Evolutionary conservation across 2,888 invertebrate species (phyloP), one percentile per base, ranked within the genome.

Genomic region (Drosophila mercatorum): DNA sequence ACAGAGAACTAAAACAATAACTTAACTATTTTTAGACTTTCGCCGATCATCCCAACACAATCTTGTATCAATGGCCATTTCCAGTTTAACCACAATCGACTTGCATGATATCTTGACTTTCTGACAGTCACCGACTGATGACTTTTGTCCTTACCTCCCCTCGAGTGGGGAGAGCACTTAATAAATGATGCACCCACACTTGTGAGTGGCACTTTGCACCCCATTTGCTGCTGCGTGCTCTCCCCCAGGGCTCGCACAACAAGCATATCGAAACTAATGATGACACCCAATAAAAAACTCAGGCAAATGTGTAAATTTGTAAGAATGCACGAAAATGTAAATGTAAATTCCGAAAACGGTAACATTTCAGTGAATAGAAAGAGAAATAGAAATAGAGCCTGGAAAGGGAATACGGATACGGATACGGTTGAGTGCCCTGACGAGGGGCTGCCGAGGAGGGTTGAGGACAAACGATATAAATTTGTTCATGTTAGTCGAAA

Each of bases 251-350:
- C 53, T 10, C 0, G 22, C 47, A 47, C 77, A 72, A 61, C 60
- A 67, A 57, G 62, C 70, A 69, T 70, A 82, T 75, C 80, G 67
- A 87, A 89, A 88, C 89, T 89, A 85, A 85, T 89, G 84, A 85
- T 88, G 89, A 89, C 88, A 88, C 86, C 83, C 89, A 85, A 84
- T 84, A 89, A 89, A 84, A 74, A 88, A 77, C 68, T 10, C 80
- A 64, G 77, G 70, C 88, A 89, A 89, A 85, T 85, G 84, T 89
- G 89, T 83, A 83, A 89, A 85, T 85, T 89, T 85, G 84, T 85
- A 69, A 75, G 82, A 85, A 85, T 66, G 52, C 68, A 67, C 56
- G 63, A 82, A 84, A 80, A 69, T 81, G 74, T 81, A 83, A 83
- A 84, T 84, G 81, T 81, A 73, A 84, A 77, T 87, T 88, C 73